Conservation (phyloP, 2,113 vertebrate genomes). For the Siphamia tubifer region DNA sequence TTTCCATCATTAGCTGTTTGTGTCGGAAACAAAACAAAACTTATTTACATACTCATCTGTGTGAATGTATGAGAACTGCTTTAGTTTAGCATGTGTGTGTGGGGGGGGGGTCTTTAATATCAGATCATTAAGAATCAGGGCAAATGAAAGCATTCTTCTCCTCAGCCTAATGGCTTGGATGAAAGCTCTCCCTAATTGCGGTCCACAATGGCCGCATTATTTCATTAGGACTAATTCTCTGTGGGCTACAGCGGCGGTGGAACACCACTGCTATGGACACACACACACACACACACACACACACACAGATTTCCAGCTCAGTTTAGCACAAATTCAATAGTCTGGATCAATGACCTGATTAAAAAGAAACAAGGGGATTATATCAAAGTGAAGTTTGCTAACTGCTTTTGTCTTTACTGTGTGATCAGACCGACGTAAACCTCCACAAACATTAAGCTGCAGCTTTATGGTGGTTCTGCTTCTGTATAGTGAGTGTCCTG, state of each 20-base stretch:
- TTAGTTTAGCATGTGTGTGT: background rate
- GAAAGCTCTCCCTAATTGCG: constrained; percentile 75
- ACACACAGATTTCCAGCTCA: background rate
- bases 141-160: constrained; percentile 65
- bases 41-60: too few relatives aligned
- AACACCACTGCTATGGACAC: background rate
- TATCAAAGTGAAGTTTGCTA: background rate
- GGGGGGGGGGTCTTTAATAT: constrained; percentile 1
- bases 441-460: too few relatives aligned
- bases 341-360: constrained; percentile 61
- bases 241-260: constrained; percentile 42
- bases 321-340: constrained; percentile 67
- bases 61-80: background rate
- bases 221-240: constrained; percentile 77
- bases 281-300: background rate
- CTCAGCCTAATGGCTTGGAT: constrained; percentile 70
- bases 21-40: too few relatives aligned
- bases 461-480: background rate
- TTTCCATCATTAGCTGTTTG: too few relatives aligned
- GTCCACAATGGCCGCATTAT: constrained; percentile 70
- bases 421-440: background rate
- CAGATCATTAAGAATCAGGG: constrained; percentile 59
- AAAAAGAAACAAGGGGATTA: constrained; percentile 4
- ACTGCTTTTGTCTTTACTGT: background rate
- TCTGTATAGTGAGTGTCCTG: too few relatives aligned